Evolutionary conservation across 2,888 invertebrate genomes (phyloP).

Genomic region (Hecatera dysodea): DNA sequence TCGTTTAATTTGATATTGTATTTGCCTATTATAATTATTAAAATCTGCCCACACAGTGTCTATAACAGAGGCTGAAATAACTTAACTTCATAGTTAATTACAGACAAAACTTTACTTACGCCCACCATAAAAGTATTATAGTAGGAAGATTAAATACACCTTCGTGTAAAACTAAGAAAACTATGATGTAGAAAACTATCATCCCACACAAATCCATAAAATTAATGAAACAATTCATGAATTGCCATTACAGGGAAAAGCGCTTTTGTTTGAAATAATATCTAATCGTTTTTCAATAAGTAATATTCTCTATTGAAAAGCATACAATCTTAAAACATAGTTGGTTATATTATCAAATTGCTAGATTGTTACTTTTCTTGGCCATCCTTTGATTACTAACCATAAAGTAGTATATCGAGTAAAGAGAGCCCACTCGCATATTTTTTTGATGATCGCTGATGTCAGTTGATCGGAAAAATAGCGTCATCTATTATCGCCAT

Average conservation of each 20-base stretch:
- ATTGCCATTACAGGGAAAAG: background rate
- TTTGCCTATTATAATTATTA: slow-evolving; percentile 6
- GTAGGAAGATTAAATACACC: background rate
- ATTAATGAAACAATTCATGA: slow-evolving; percentile 2
- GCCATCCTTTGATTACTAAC: slow-evolving; percentile 8
- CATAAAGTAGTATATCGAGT: no score
- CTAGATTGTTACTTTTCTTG: background rate
- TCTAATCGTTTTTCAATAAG: no score
- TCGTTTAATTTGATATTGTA: slow-evolving; percentile 36
- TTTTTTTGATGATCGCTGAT: no score
- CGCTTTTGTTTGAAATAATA: background rate
- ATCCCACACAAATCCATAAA: background rate
- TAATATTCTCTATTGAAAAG: no score
- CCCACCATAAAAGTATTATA: background rate
- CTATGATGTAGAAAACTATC: no score
- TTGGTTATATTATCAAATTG: no score
- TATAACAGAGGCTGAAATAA: background rate
- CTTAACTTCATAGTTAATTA: slow-evolving; percentile 15
- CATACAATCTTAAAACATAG: no score
- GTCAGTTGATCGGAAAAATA: no score
- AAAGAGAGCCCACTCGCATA: no score
- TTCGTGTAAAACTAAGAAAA: background rate
- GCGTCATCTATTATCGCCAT: no score
- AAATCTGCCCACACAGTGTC: slow-evolving; percentile 15
- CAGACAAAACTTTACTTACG: background rate